These are phyloP conservation scores for Proisotoma minuta DNA, from an alignment of 2,888 invertebrate species.

Conservation along the genomic window DNA sequence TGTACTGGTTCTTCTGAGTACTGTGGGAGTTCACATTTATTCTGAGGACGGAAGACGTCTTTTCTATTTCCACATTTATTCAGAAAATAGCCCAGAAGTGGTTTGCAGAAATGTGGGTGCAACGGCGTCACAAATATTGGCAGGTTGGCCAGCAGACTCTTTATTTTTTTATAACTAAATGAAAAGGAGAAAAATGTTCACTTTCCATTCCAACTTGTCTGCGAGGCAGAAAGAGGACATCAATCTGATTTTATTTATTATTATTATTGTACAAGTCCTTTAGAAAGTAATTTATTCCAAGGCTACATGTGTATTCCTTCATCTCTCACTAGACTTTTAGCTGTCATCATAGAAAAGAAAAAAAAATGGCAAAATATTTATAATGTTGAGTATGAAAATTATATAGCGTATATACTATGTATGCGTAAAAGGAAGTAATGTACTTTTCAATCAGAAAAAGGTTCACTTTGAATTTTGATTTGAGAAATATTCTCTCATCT, in stretches of 20 bases:
- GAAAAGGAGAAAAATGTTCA: no score
- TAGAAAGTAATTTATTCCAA: background rate
- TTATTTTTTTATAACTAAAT: background rate
- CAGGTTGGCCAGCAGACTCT: background rate
- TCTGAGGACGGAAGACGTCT: conserved; percentile 8
- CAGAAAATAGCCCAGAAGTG: background rate
- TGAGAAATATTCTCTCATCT: no score
- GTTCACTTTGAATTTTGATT: no score
- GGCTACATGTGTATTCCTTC: no score
- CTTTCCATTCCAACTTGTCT: no score
- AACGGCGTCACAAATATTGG: background rate
- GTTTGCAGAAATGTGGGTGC: background rate
- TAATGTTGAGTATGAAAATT: no score
- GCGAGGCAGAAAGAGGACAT: background rate
- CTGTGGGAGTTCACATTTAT: conserved; percentile 4
- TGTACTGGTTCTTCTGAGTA: conserved; percentile 1
- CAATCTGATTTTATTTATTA: background rate
- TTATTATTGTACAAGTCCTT: background rate
- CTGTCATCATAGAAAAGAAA: no score
- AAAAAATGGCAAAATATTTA: no score
- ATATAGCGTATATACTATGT: no score
- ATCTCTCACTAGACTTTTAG: no score
- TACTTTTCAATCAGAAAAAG: no score
- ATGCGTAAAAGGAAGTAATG: no score
- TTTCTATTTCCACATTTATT: background rate